Evolutionary conservation across 2,888 invertebrate species (phyloP), one percentile per base, ranked within the genome.

Genomic region (Eilema griseolum): DNA sequence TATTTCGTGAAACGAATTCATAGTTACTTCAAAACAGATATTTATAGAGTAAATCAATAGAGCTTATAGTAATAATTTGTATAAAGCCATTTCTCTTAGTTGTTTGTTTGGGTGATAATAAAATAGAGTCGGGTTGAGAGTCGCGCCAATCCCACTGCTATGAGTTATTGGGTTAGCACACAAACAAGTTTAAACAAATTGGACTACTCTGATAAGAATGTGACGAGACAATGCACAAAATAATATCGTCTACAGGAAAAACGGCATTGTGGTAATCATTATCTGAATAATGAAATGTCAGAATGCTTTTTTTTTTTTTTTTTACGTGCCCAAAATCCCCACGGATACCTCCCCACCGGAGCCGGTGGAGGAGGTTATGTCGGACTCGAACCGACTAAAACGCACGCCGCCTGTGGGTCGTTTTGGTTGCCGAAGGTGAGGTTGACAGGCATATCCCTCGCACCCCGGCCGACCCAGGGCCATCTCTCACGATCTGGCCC

Each of bases 11-110:
- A n/a, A 52, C 20, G 28, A 24, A 28, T 24, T 66, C 46, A 14
- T 26, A n/a, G 20, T 12, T 10, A 46, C 11, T 33, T 20, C 28
- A 31, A n/a, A 31, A 61, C 31, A 28, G 28, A n/a, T 24, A 20
- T 66, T 12, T 0, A 69, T 61, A 61, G 16, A 57, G 10, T 62
- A 23, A 61, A 70, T 52, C 57, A 62, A 66, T 61, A 52, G 57
- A 68, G 63, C 33, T 63, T 37, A 62, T 8, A 52, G 46, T 66
- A 62, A 33, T 61, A 23, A 61, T 77, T 79, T 72, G 46, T 70
- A 62, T 68, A 71, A 65, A n/a, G 33, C 61, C 28, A 70, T 77
- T 77, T 72, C 66, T 69, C 72, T 77, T 75, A 77, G 75, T 79
- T 79, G 71, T 79, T 77, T 70, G 69, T 66, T 66, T 59, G 69